A percentile compares a stretch with the other conserved stretches of the same genome.
Evolutionary conservation across 2,797 vertebrate species (phyloP).

Genomic region (Monodelphis domestica): DNA sequence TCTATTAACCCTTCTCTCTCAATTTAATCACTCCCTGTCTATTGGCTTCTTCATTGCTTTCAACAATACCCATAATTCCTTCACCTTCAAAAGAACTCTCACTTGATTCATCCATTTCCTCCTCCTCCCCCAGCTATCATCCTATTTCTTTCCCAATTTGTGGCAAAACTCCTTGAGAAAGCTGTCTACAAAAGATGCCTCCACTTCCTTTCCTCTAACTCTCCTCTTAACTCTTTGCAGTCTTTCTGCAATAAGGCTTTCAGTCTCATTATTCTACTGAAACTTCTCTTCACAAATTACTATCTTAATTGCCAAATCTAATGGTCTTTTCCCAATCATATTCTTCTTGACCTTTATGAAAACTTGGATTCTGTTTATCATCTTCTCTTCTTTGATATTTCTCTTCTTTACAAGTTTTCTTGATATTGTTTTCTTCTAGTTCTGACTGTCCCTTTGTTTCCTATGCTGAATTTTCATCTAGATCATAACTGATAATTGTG

Average conservation of each 20-base stretch:
- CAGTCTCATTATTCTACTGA: not conserved
- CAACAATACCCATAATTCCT: not conserved
- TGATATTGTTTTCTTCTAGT: not conserved
- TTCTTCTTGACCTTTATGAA: not conserved
- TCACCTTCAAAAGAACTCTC: slow-evolving; percentile 18
- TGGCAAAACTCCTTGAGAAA: not conserved
- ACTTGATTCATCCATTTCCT: not conserved
- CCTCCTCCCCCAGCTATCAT: not conserved
- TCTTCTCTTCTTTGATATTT: not conserved
- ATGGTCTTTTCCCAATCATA: not conserved
- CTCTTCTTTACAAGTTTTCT: not conserved
- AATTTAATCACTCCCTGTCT: not conserved
- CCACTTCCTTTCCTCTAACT: slow-evolving; percentile 3
- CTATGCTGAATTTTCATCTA: not conserved
- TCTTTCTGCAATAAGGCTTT: no score
- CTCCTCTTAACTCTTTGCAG: not conserved
- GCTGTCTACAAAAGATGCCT: not conserved
- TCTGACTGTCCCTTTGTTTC: not conserved
- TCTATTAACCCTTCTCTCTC: not conserved
- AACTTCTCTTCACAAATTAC: not conserved
- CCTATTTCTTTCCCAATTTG: not conserved
- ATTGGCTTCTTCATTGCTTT: not conserved
- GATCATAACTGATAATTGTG: not conserved
- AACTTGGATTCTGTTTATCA: not conserved
- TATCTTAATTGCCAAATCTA: not conserved